Evolutionary conservation across 1,140 invertebrate species (phyloP), one percentile per base, ranked within the genome.

Genomic region (Zaprionus ghesquierei): DNA sequence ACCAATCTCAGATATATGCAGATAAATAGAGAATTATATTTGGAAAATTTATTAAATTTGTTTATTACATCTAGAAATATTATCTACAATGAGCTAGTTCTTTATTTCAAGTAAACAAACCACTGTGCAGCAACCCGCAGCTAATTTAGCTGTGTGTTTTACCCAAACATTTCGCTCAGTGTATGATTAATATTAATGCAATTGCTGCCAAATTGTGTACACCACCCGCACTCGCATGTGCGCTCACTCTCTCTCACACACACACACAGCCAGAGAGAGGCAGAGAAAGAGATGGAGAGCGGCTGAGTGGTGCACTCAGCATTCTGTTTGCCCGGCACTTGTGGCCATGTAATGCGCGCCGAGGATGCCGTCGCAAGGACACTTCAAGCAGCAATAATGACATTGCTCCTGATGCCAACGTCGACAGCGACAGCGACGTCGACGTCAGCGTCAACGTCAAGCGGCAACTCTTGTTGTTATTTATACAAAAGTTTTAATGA

Each of bases 401-500:
- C 63, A 73, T 77, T 73, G 59, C 69, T 73, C 27, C 53, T 44
- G 58, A 15, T 50, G 31, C 46, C 50, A 20, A 38, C 53, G 33
- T 38, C 59, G 18, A 33, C 29, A 29, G 3, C 35, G 25, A 38
- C 53, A 23, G 25, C 59, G 18, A 33, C 29, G 44, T 9, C 35
- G 25, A 25, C 35, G 23, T 9, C 35, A n/a, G 15, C n/a, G 38
- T 15, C 38, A 18, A 41, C 38, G 3, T 41, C 38, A 20, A 49
- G 20, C n/a, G 9, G 13, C 49, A 23, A 51, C 68, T 71, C 55
- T 62, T 70, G 56, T 68, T 76, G 65, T 72, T 79, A 62, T 73
- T 66, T 79, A 79, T 59, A 66, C 49, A 78, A 75, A 77, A 78
- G 66, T 75, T 78, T 82, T 69, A 69, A 69, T 72, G 54, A 76